Conservation (phyloP, 2,113 vertebrate species). For the Caranx melampygus region DNA sequence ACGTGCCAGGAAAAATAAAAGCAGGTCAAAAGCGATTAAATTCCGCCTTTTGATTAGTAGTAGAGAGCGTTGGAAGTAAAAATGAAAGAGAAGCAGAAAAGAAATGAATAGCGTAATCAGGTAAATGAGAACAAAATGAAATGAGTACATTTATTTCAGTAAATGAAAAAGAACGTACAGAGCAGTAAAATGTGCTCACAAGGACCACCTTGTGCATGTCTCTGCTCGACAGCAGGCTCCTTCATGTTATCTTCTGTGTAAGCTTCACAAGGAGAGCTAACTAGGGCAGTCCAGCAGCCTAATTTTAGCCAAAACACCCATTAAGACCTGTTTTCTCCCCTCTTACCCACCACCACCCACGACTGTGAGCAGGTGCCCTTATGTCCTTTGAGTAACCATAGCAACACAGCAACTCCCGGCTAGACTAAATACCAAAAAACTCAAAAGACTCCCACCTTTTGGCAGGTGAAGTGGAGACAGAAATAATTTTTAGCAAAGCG, state of each 20-base stretch:
- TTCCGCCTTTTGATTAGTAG: background rate
- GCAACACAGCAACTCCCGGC: constrained; percentile 43
- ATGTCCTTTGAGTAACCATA: constrained; percentile 58
- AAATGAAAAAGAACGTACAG: background rate
- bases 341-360: constrained; percentile 25
- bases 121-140: background rate
- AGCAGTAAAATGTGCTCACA: background rate
- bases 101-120: background rate
- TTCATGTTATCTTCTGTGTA: background rate
- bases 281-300: constrained; percentile 20
- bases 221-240: background rate
- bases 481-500: constrained; percentile 34
- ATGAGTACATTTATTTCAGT: background rate
- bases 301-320: constrained; percentile 52
- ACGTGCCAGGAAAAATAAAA: background rate
- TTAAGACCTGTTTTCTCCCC: constrained; percentile 19
- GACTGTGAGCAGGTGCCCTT: constrained; percentile 36
- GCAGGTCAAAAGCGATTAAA: background rate
- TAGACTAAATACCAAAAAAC: constrained; percentile 29
- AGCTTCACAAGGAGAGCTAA: constrained; percentile 4
- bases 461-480: constrained; percentile 40
- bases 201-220: background rate
- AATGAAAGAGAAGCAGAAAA: background rate
- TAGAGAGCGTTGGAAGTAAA: background rate
- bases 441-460: constrained; percentile 41